These are phyloP conservation scores for Conchocele bisecta DNA, from an alignment of 2,888 invertebrate genomes.

Conservation along the genomic window DNA sequence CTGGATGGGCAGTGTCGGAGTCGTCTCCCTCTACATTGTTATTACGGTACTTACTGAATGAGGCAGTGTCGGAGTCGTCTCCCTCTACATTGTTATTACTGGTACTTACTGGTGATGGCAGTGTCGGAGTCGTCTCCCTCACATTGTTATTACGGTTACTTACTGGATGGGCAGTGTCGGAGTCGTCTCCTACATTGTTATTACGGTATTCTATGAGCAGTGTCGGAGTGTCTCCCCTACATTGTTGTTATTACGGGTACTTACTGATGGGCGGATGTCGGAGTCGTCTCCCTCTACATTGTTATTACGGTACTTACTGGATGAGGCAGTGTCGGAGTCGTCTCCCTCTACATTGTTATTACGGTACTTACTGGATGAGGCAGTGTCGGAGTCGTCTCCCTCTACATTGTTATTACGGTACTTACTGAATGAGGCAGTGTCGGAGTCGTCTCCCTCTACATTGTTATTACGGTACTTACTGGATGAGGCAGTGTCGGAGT, in stretches of 20 bases:
- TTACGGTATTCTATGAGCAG: no score
- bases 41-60: constrained; percentile 54
- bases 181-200: neutral
- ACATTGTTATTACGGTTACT: no score
- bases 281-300: no score
- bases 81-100: no score
- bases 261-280: constrained; percentile 12
- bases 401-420: neutral
- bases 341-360: constrained; percentile 8
- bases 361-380: constrained; percentile 30
- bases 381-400: constrained; percentile 30
- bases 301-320: constrained; percentile 30
- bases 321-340: constrained; percentile 27
- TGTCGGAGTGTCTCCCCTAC: no score
- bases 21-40: constrained; percentile 6
- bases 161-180: constrained; percentile 45
- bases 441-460: constrained; percentile 42
- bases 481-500: constrained; percentile 60
- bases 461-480: constrained; percentile 49
- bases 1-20: constrained; percentile 41
- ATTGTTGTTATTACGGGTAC: no score
- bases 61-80: constrained; percentile 58
- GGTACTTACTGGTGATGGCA: constrained; percentile 45
- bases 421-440: constrained; percentile 63
- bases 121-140: constrained; percentile 32